phyloP scores from a whole-genome alignment of 2,113 vertebrate species.

The Microcebus ravelobensis region DNA sequence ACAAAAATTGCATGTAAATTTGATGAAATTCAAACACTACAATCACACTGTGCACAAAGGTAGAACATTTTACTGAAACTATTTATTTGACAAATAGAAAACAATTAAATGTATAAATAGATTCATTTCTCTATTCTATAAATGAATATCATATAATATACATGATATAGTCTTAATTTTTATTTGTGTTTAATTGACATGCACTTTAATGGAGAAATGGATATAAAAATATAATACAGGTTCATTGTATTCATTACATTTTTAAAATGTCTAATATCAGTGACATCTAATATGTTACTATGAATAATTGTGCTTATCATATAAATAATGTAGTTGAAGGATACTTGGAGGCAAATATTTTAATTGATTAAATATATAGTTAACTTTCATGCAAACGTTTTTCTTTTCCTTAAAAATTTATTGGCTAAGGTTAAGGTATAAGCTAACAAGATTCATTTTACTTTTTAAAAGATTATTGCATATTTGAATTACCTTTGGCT shows the following conservation, averaged over 20 bases:
- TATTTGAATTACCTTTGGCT: neutral
- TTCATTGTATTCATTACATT: neutral
- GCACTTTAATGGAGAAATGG: neutral
- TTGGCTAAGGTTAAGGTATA: neutral
- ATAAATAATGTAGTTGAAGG: neutral
- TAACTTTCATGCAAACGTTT: neutral
- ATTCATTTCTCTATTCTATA: neutral
- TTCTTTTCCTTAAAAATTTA: neutral
- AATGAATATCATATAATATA: neutral
- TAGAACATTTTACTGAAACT: neutral
- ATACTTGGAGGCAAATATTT: neutral
- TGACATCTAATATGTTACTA: neutral
- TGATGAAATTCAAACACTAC: conserved; percentile 28
- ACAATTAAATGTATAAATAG: neutral
- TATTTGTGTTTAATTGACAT: neutral
- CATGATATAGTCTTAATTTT: neutral
- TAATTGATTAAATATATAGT: neutral
- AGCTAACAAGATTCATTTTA: neutral
- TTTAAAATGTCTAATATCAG: neutral
- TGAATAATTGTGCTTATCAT: neutral
- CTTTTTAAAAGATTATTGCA: neutral
- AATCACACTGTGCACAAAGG: neutral
- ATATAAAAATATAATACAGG: neutral
- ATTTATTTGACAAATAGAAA: neutral
- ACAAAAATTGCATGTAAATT: neutral